Evolutionary conservation across 2,113 vertebrate genomes (phyloP).

Genomic region (Callipepla californica): DNA sequence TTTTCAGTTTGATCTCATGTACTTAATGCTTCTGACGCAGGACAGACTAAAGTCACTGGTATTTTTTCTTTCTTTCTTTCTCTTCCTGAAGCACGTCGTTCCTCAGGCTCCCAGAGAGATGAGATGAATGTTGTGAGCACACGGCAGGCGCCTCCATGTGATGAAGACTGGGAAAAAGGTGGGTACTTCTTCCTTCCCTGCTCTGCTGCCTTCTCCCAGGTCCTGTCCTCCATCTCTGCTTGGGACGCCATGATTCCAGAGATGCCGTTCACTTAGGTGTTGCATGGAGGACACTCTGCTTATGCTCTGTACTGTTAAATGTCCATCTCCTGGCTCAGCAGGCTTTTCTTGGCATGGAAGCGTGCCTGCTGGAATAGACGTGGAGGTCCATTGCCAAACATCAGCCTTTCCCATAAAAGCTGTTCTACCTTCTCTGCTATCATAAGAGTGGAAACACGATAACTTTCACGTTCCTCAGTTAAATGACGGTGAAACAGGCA

Average conservation of each 20-base stretch:
- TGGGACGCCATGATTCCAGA: background rate
- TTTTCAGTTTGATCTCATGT: no score
- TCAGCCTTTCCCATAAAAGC: background rate
- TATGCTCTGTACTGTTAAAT: background rate
- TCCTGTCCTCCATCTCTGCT: background rate
- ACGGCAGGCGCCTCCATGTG: conserved; percentile 38
- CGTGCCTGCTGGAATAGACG: rapidly evolving
- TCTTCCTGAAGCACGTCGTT: conserved; percentile 1
- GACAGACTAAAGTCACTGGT: background rate
- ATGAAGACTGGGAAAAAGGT: conserved; percentile 65
- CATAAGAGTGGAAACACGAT: background rate
- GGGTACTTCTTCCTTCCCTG: background rate
- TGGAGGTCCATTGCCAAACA: background rate
- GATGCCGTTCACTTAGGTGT: background rate
- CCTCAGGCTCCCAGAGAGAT: background rate
- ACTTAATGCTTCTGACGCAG: background rate
- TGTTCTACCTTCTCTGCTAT: background rate
- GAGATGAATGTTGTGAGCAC: background rate
- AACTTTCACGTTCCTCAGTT: background rate
- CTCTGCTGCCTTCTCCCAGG: background rate
- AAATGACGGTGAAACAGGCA: background rate
- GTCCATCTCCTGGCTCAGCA: background rate
- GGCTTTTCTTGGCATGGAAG: background rate
- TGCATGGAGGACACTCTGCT: background rate
- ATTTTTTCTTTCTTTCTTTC: background rate